These are phyloP conservation scores for Kryptopterus vitreolus DNA, from an alignment of 2,797 vertebrate species.

Conservation along the genomic window DNA sequence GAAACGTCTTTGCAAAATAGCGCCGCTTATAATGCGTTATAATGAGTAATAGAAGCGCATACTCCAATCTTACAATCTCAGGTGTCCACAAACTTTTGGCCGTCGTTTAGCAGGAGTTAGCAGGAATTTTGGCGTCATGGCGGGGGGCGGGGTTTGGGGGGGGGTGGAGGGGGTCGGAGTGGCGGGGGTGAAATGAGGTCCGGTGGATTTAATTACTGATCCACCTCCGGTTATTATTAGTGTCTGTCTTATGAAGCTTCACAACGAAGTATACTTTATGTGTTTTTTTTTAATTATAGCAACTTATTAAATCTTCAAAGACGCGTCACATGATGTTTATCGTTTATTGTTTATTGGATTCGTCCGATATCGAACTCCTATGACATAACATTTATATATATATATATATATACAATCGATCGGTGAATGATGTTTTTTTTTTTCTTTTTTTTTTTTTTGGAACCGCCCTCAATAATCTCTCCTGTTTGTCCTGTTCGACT, in stretches of 20 bases:
- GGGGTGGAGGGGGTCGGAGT: too few relatives aligned
- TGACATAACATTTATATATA: too few relatives aligned
- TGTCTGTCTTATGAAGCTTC: constrained; percentile 26
- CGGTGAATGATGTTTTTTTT: constrained; percentile 1
- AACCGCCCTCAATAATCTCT: constrained; percentile 19
- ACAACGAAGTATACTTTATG: neutral
- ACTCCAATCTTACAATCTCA: too few relatives aligned
- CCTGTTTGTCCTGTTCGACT: constrained; percentile 15
- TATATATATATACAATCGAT: too few relatives aligned
- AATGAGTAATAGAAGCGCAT: too few relatives aligned
- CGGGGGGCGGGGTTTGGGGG: too few relatives aligned
- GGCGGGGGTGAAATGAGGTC: constrained; percentile 20
- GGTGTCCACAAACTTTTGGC: too few relatives aligned
- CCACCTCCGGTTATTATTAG: constrained; percentile 40
- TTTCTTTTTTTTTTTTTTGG: constrained; percentile 18
- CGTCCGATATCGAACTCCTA: neutral
- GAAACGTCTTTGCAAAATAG: too few relatives aligned
- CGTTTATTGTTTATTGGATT: constrained; percentile 25
- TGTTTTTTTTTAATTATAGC: neutral
- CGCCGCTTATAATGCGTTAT: too few relatives aligned
- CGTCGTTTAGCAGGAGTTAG: constrained; percentile 3
- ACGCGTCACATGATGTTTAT: constrained; percentile 13
- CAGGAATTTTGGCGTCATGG: constrained; percentile 6
- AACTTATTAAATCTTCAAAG: constrained; percentile 16
- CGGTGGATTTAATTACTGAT: constrained; percentile 35